A percentile compares a stretch with the other conserved stretches of the same genome.
Evolutionary conservation across 23 tunicate species (phyloP).

Genomic region (Oikopleura albicans): DNA sequence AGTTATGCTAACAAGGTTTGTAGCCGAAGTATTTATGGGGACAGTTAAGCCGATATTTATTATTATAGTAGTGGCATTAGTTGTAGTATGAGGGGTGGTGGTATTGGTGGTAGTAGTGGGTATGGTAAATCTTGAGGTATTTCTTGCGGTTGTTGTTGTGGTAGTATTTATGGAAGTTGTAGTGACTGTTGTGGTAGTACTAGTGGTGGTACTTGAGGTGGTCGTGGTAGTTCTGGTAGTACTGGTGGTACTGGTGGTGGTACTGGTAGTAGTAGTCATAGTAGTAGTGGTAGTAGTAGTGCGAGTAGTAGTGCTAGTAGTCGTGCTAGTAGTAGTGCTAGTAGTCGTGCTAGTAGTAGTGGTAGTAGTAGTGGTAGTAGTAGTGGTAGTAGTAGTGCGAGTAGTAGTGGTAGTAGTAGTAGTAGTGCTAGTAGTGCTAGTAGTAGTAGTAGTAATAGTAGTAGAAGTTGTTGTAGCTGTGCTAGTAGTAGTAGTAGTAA

Average conservation of each 20-base stretch:
- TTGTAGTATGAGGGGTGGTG: neutral
- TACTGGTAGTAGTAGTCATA: neutral
- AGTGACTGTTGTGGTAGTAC: neutral
- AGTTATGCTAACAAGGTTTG: no score
- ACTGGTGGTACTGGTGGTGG: neutral
- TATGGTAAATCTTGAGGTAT: neutral
- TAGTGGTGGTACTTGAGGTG: neutral
- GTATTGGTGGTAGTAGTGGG: neutral
- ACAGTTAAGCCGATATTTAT: no score
- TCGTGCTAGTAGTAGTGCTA: neutral
- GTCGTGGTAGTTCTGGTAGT: neutral
- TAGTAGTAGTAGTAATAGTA: neutral
- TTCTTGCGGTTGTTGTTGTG: neutral
- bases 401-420: neutral
- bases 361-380: neutral
- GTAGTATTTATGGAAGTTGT: neutral
- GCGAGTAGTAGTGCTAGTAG: neutral
- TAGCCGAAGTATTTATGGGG: no score
- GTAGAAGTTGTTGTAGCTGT: neutral
- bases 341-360: neutral
- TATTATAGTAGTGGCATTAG: neutral
- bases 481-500: neutral
- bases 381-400: neutral
- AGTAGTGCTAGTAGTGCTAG: neutral
- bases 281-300: neutral